Conservation (phyloP, 1,140 invertebrate genomes). For the Drosophila chauvacae region DNA sequence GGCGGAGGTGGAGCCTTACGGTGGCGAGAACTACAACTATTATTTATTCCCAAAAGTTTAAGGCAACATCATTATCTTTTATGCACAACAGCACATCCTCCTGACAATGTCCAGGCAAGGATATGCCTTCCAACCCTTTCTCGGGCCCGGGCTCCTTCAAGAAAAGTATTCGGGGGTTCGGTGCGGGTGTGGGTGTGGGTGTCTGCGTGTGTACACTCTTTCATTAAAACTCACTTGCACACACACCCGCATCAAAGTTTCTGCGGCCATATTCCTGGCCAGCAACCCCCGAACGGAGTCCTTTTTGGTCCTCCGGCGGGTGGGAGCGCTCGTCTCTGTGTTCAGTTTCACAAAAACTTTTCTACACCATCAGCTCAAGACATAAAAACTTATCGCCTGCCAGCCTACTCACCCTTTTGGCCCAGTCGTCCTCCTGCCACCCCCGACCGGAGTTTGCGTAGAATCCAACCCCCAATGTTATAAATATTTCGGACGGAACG, state of each 20-base stretch:
- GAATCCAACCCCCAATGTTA: slow-evolving; percentile 62
- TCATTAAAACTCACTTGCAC: slow-evolving; percentile 59
- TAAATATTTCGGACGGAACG: slow-evolving; percentile 36
- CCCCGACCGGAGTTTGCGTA: slow-evolving; percentile 48
- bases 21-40: slow-evolving; percentile 67
- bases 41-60: slow-evolving; percentile 84
- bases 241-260: slow-evolving; percentile 66
- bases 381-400: slow-evolving; percentile 81
- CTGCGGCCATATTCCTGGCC: slow-evolving; percentile 71
- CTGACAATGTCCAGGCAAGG: slow-evolving; percentile 41
- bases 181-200: slow-evolving; percentile 2
- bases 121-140: slow-evolving; percentile 35
- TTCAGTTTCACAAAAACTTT: slow-evolving; percentile 73
- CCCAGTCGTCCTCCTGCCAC: slow-evolving; percentile 9
- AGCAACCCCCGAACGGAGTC: slow-evolving; percentile 56
- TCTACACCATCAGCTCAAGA: slow-evolving; percentile 82
- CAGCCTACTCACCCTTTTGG: slow-evolving; percentile 34
- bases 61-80: slow-evolving; percentile 84
- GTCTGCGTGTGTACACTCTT: slow-evolving; percentile 39
- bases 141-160: slow-evolving; percentile 56
- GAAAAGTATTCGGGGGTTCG: slow-evolving; percentile 39
- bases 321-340: slow-evolving; percentile 21
- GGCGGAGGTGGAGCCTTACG: not conserved
- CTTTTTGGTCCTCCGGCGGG: slow-evolving; percentile 11
- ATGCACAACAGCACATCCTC: slow-evolving; percentile 58